Evolutionary conservation across 2,888 invertebrate genomes (phyloP).

Genomic region (Caenorhabditis macrosperma): DNA sequence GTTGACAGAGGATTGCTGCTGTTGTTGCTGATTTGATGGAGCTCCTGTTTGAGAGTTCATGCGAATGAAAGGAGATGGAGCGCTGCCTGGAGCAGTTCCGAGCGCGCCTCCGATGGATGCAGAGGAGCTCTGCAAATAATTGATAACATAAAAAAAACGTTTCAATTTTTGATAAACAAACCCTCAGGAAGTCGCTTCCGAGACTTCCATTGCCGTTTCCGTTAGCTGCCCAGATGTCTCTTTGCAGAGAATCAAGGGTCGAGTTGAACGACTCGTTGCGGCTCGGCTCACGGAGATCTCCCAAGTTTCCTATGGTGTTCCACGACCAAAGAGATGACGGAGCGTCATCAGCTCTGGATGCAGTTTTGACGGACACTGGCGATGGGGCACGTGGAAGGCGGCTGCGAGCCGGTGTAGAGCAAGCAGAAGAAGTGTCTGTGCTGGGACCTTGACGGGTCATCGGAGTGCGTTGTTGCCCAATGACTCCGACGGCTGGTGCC

Average conservation of each 20-base stretch:
- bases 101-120: slow-evolving; percentile 8
- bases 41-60: slow-evolving; percentile 14
- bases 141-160: background rate
- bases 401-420: slow-evolving; percentile 36
- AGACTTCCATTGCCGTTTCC: slow-evolving; percentile 30
- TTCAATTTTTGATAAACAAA: slow-evolving; percentile 6
- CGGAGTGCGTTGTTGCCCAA: slow-evolving; percentile 64
- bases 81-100: background rate
- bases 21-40: background rate
- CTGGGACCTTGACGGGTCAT: slow-evolving; percentile 13
- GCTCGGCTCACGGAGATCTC: slow-evolving; percentile 37
- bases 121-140: slow-evolving; percentile 6
- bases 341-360: slow-evolving; percentile 11
- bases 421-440: slow-evolving; percentile 5
- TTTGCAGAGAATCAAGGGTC: slow-evolving; percentile 39
- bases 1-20: background rate
- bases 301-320: slow-evolving; percentile 54
- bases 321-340: slow-evolving; percentile 54
- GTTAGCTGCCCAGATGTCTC: slow-evolving; percentile 55
- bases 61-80: slow-evolving; percentile 12
- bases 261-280: slow-evolving; percentile 24
- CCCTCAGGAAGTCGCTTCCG: slow-evolving; percentile 41
- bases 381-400: slow-evolving; percentile 27
- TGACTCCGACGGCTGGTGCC: slow-evolving; percentile 61
- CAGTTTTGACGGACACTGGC: slow-evolving; percentile 12